These are phyloP conservation scores for Crossocerus cetratus DNA, from an alignment of 2,888 invertebrate genomes.

Conservation along the genomic window DNA sequence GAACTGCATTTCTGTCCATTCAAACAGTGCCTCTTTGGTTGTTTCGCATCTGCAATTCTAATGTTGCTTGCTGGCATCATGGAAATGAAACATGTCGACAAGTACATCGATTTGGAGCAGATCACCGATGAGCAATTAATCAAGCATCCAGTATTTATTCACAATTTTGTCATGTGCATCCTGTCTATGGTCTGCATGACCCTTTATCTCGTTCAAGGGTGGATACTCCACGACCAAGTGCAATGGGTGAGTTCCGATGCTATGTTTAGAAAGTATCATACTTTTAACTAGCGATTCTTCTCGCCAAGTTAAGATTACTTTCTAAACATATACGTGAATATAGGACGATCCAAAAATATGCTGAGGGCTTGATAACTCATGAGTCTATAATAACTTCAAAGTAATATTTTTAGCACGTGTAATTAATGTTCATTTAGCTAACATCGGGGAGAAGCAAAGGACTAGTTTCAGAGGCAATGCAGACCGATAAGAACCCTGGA, in stretches of 20 bases:
- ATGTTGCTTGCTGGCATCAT: slow-evolving; percentile 64
- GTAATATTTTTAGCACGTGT: no score
- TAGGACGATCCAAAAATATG: not conserved
- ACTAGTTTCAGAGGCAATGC: not conserved
- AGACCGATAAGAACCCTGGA: not conserved
- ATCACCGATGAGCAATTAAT: slow-evolving; percentile 67
- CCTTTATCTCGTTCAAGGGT: slow-evolving; percentile 68
- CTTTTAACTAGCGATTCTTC: not conserved
- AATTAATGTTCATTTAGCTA: no score
- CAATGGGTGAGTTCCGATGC: slow-evolving; percentile 57
- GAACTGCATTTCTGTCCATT: no score
- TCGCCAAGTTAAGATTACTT: not conserved
- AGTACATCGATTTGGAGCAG: slow-evolving; percentile 65
- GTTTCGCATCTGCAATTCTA: slow-evolving; percentile 52
- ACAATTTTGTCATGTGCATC: slow-evolving; percentile 69
- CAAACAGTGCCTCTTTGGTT: slow-evolving; percentile 60
- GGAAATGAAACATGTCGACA: slow-evolving; percentile 70
- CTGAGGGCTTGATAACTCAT: no score
- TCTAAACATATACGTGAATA: no score
- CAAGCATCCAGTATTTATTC: slow-evolving; percentile 69
- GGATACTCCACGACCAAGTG: slow-evolving; percentile 66
- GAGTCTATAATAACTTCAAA: no score
- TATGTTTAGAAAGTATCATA: not conserved
- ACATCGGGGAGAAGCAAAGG: no score
- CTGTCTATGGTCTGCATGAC: slow-evolving; percentile 68